A percentile compares a stretch with the other conserved stretches of the same genome.
phyloP scores from a whole-genome alignment of 1,140 invertebrate genomes.

The Steinernema feltiae region DNA sequence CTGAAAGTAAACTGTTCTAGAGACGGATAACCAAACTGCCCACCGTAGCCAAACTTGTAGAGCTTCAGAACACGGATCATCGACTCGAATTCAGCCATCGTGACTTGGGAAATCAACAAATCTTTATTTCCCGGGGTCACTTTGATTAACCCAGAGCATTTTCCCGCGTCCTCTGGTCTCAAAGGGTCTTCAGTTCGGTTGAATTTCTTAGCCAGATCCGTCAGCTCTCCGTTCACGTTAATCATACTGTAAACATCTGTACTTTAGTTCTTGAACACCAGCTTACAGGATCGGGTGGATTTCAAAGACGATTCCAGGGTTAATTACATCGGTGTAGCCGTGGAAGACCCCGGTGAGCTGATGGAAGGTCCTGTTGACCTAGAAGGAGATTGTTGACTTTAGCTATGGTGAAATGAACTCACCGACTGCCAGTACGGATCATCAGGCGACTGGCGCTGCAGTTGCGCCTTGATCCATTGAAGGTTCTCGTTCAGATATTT shows the following conservation, averaged over 20 bases:
- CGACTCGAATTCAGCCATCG: conserved; percentile 70
- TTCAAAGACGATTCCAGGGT: conserved; percentile 32
- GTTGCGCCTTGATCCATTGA: conserved; percentile 42
- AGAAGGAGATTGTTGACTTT: conserved; percentile 30
- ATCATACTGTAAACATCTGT: conserved; percentile 51
- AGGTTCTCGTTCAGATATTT: conserved; percentile 46
- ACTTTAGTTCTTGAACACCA: too few relatives aligned
- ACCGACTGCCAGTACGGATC: conserved; percentile 53
- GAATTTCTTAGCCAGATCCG: conserved; percentile 66
- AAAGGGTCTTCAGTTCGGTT: conserved; percentile 50
- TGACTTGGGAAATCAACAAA: conserved; percentile 67
- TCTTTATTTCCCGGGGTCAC: conserved; percentile 61
- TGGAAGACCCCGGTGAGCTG: conserved; percentile 62
- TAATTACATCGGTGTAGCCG: conserved; percentile 57
- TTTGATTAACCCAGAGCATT: conserved; percentile 67
- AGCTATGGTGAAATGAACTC: too few relatives aligned
- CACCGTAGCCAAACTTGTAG: conserved; percentile 73
- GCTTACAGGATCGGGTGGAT: conserved; percentile 63
- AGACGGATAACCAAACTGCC: conserved; percentile 19
- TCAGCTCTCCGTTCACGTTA: conserved; percentile 70
- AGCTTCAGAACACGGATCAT: conserved; percentile 84
- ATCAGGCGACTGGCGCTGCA: conserved; percentile 43
- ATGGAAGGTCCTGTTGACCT: conserved; percentile 61
- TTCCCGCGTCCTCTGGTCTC: conserved; percentile 58
- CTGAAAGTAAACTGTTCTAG: conserved; percentile 26